Evolutionary conservation across 2,113 vertebrate species (phyloP), one percentile per base, ranked within the genome.

Genomic region (Pollimyrus isidori): DNA sequence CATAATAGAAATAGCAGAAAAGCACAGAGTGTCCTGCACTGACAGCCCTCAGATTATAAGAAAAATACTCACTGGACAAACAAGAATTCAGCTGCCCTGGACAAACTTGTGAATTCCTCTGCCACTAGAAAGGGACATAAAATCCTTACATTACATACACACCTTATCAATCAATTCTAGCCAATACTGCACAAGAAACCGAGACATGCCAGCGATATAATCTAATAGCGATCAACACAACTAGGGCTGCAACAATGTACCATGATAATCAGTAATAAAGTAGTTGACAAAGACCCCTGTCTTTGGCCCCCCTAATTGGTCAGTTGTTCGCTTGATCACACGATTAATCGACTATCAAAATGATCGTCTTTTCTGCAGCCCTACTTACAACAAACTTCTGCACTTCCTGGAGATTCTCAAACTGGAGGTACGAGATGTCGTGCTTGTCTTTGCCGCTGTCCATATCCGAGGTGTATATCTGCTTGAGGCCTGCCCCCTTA

Each of bases 361-460:
- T 30, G 11, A 65, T 26, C 0, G 1, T 65, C 26, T 10, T 62
- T 65, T 65, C 3, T 26, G n/a, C 62, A 65, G 3, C 4, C 2
- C 45, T 69, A 95, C 97, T 97, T 96, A 99, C 98, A 3, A 95
- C 96, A 93, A 97, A 98, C 91, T 97, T 99, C 92, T 91, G 94
- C 91, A 98, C 93, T 26, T 95, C 95, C 21, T 96, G 94, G 88
- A 98, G 94, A 39, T 96, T 93, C 89, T 92, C 93, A 92, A 99
- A 99, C 89, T 93, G 96, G 94, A 97, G 96, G 90, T 99, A 99
- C 69, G 98, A 98, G 92, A 99, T 99, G 90, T 99, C 98, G 39
- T 96, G 96, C 92, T 99, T 99, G 92, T 97, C 96, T 93, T 96
- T 99, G 89, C 96, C 97, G 88, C 96, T 95, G 95, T 98, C 97